Base-by-base conservation (phyloP, 2,113 vertebrate species). In the Leptobrachium leishanense region DNA sequence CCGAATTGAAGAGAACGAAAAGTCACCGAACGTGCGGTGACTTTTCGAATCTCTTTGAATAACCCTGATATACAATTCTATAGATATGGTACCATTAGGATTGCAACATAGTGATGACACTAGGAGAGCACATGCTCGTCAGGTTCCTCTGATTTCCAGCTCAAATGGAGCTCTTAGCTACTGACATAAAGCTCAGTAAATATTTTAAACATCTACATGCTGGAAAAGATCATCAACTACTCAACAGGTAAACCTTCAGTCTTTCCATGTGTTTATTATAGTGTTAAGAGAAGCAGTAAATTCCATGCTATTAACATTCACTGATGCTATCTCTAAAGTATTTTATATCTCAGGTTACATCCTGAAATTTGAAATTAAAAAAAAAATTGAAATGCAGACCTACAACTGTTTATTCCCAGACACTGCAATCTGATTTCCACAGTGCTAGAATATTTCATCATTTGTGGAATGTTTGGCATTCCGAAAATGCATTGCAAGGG, bases 281-380 rank as follows among this genome's bases (percentile, higher is more conserved):
- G 88, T 88, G 84, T 89, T 90, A 88, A 90, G 85, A 87, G 84
- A 0, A 0, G 81, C 82, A 86, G 86, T 88, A 83, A 84, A 89
- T 83, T 90, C 86, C 91, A 92, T 92, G 90, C 91, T 90, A 91
- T 85, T 92, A 84, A 87, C 90, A 88, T 88, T 85, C 82, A 62
- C 89, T 91, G 91, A 91, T 88, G 87, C 88, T 89, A 93, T 92
- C 86, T 12, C 79, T 53, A 85, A 92, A 91, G 78, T 86, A 92
- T 92, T 90, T 86, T 31, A 88, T 86, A 85, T 86, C 86, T 84
- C 81, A 69, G 76, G 83, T 86, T 75, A 81, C 85, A 91, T 92
- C 90, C 92, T 93, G 91, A 91, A 93, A 89, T 85, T 83, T 84
- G 90, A 93, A 88, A 86, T 84, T 84, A 91, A 88, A 88, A 86